phyloP scores from a whole-genome alignment of 2,113 vertebrate genomes.

The Brachypodius melanocephalos region DNA sequence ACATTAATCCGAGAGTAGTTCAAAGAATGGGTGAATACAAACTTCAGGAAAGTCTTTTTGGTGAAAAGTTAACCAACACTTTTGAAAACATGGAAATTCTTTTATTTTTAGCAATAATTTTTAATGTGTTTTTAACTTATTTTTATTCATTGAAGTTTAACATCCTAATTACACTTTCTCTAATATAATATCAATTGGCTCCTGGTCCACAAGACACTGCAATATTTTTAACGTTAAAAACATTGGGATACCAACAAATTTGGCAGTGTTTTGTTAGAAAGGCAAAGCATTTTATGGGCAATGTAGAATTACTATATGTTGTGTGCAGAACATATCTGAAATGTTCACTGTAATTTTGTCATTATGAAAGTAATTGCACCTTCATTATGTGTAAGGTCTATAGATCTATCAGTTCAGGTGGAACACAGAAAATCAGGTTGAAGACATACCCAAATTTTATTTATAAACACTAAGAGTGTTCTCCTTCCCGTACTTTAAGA shows the following conservation, averaged over 20 bases:
- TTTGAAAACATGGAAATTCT: rapidly evolving
- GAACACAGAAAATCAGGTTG: background rate
- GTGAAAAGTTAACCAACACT: background rate
- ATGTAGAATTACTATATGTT: rapidly evolving
- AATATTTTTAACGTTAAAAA: background rate
- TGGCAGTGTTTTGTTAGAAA: background rate
- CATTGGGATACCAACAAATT: background rate
- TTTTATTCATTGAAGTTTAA: background rate
- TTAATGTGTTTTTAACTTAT: background rate
- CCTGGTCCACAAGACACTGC: background rate
- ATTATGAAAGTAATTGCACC: background rate
- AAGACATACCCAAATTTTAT: background rate
- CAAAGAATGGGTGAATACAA: background rate
- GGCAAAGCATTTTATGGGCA: background rate
- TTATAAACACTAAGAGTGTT: background rate
- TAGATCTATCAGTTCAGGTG: background rate
- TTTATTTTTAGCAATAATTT: background rate
- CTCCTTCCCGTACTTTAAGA: background rate
- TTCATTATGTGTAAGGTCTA: background rate
- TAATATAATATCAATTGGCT: background rate
- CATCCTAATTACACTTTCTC: background rate
- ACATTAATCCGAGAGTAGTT: background rate
- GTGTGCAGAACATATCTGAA: background rate
- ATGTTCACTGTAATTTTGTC: background rate
- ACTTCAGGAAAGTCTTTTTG: background rate